phyloP scores from a whole-genome alignment of 2,888 invertebrate genomes.

The Lydus trimaculatus region DNA sequence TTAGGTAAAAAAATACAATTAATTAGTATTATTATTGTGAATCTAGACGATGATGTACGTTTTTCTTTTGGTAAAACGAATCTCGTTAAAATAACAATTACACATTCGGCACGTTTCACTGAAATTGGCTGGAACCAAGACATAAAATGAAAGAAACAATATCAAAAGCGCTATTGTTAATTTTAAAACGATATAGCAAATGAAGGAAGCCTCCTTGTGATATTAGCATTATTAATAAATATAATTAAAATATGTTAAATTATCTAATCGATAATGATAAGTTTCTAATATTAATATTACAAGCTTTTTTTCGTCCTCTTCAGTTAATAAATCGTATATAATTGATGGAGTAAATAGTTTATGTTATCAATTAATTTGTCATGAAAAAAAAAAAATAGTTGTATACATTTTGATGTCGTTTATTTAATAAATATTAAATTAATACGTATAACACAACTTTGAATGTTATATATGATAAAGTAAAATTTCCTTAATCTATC shows the following conservation, averaged over 20 bases:
- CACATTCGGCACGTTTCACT: not conserved
- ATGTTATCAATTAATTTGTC: not conserved
- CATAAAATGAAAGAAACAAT: not conserved
- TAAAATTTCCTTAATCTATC: not conserved
- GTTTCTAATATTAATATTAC: not conserved
- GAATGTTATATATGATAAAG: not conserved
- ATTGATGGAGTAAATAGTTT: not conserved
- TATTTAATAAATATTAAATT: not conserved
- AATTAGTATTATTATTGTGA: not conserved
- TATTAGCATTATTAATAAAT: too few relatives aligned
- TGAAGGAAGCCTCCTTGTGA: not conserved
- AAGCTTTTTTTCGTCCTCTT: not conserved
- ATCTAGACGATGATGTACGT: not conserved
- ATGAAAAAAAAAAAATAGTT: not conserved
- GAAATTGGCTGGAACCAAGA: constrained; percentile 1
- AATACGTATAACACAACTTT: not conserved
- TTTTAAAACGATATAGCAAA: not conserved
- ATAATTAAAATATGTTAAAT: too few relatives aligned
- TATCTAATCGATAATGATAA: not conserved
- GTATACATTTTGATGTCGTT: not conserved
- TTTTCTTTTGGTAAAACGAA: not conserved
- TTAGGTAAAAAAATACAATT: too few relatives aligned
- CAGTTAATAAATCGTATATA: not conserved
- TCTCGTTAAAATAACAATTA: constrained; percentile 5
- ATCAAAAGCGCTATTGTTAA: not conserved